Evolutionary conservation across 2,797 vertebrate genomes (phyloP), one percentile per base, ranked within the genome.

Genomic region (Neomorphus geoffroyi): DNA sequence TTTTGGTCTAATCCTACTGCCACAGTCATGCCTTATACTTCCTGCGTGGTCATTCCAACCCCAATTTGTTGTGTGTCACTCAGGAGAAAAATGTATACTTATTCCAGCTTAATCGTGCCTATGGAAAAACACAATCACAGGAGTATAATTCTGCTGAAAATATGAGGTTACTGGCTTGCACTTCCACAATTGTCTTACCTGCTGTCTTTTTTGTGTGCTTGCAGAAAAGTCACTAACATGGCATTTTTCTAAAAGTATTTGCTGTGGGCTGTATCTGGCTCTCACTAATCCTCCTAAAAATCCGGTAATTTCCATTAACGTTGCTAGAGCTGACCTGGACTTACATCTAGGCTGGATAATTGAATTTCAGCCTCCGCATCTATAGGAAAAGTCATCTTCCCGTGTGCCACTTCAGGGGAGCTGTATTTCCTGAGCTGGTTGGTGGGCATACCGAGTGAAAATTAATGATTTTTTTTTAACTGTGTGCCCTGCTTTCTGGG

Each of bases 1-100:
- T 35, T 94, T 93, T 28, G 32, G 28, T 88, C 65, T 94, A 71
- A 91, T 92, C 73, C n/a, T 84, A 12, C 80, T 92, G 77, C 51
- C 51, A 51, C 33, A n/a, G 27, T 81, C 73, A 64, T 56, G 57
- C 30, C 43, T 84, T 70, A 45, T 53, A 43, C 32, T 90, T 87
- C 69, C 93, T 79, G 41, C n/a, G 37, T 0, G 3, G 32, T 78
- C 18, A 39, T 18, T 88, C 19, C 61, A 80, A 50, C 64, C 88
- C 43, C 27, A n/a, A 28, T 75, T 57, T 70, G 24, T 32, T 61
- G 7, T 35, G 28, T 58, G 50, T 67, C 54, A 86, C 26, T 57
- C 7, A 6, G n/a, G n/a, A 93, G 39, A 67, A 80, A 86, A 86
- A 74, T 7, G 5, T 48, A 7, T 30, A 26, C 11, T 71, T 90